Percentiles rank a stretch among this genome's conserved stretches.
Evolutionary conservation across 64 coral and sea anemone species (phyloP).

Genomic region (Stichodactyla helianthus): DNA sequence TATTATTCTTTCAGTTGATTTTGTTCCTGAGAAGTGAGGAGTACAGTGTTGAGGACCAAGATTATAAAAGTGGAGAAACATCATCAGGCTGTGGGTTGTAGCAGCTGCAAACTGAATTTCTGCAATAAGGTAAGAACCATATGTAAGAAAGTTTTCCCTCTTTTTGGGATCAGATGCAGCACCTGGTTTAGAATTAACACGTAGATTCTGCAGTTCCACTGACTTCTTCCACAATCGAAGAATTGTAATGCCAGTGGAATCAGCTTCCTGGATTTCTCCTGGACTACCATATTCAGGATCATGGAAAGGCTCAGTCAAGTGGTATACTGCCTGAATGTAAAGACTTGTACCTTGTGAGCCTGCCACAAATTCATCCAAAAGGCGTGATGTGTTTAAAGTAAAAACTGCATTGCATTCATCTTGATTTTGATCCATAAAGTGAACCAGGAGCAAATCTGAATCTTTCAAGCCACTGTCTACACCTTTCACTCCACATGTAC

Average conservation of each 20-base stretch:
- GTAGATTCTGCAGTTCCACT: conserved; percentile 33
- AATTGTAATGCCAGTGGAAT: conserved; percentile 32
- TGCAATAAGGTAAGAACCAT: conserved; percentile 38
- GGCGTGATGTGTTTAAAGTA: neutral
- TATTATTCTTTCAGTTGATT: conserved; percentile 22
- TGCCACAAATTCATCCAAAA: conserved; percentile 14
- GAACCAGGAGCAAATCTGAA: conserved; percentile 21
- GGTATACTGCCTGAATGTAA: conserved; percentile 1
- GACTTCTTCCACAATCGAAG: conserved; percentile 19
- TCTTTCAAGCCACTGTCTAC: conserved; percentile 42
- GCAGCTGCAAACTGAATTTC: conserved; percentile 53
- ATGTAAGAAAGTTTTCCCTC: conserved; percentile 35
- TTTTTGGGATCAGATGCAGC: conserved; percentile 15
- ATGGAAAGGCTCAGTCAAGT: conserved; percentile 24
- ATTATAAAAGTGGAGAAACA: conserved; percentile 41
- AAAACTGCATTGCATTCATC: conserved; percentile 19
- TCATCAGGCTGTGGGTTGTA: conserved; percentile 36
- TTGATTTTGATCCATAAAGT: conserved; percentile 23
- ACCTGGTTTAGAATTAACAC: conserved; percentile 23
- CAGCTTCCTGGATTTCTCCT: conserved; percentile 11
- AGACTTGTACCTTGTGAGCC: conserved; percentile 21
- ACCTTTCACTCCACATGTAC: conserved; percentile 5
- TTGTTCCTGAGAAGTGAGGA: conserved; percentile 44
- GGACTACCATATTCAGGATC: neutral
- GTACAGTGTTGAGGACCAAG: conserved; percentile 25